These are phyloP conservation scores for Catostylus mosaicus DNA, from an alignment of 30 jellyfish, hydroid and myxozoan genomes.

Conservation along the genomic window DNA sequence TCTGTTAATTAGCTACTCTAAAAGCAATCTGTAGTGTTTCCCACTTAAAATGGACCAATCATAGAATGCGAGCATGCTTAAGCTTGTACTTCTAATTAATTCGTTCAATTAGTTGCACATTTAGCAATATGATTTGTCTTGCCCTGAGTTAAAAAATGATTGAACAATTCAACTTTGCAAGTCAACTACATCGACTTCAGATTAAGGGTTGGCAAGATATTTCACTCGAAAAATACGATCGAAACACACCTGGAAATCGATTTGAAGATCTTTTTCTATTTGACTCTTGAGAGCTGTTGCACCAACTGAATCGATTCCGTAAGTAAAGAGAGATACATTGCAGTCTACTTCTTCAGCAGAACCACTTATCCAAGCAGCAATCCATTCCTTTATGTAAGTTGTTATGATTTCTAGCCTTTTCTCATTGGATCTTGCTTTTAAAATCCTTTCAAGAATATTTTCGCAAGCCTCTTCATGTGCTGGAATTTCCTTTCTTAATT, in stretches of 20 bases:
- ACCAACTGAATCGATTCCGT: constrained; percentile 79
- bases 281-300: constrained; percentile 69
- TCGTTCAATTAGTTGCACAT: no score
- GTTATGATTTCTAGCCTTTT: constrained; percentile 36
- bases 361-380: constrained; percentile 81
- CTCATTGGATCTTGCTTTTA: constrained; percentile 36
- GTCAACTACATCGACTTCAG: no score
- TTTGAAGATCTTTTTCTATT: constrained; percentile 66
- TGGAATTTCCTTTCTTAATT: constrained; percentile 49
- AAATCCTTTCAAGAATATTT: constrained; percentile 46
- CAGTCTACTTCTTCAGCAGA: constrained; percentile 67
- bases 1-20: no score
- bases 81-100: no score
- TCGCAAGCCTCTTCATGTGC: constrained; percentile 22
- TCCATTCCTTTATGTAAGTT: constrained; percentile 54
- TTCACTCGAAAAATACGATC: no score
- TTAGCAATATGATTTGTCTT: no score
- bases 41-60: no score
- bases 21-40: no score
- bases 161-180: no score
- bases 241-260: constrained; percentile 49
- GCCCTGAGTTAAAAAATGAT: no score
- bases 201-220: no score
- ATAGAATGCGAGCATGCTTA: no score
- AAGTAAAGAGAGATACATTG: constrained; percentile 69